Conservation (phyloP, 2,888 invertebrate species). For the Toxonevra muliebris region DNA sequence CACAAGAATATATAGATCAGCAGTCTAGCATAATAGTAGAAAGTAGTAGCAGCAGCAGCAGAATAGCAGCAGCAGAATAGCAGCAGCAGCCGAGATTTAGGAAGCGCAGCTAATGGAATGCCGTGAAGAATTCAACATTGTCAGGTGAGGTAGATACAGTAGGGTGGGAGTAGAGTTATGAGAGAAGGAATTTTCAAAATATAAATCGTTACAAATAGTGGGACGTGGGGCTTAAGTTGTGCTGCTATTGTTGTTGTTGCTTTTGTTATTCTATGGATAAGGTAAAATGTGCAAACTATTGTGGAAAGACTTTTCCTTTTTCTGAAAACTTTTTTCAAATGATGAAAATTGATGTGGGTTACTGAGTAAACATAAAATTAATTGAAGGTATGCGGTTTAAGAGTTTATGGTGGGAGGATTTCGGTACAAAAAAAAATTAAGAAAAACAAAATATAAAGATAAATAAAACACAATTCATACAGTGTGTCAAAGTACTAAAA, state of each 20-base stretch:
- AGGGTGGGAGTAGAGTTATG: background rate
- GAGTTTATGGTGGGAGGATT: background rate
- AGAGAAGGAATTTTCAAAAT: background rate
- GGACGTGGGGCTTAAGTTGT: no score
- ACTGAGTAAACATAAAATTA: constrained; percentile 20
- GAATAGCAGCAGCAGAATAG: background rate
- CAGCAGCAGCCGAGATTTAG: no score
- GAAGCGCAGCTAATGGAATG: no score
- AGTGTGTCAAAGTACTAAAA: no score
- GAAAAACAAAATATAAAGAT: no score
- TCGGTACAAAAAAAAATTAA: no score
- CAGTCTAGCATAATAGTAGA: no score
- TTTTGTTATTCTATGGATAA: constrained; percentile 5
- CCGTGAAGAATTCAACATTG: background rate
- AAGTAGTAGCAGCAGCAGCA: background rate
- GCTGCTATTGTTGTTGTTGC: no score
- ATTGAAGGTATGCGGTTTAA: constrained; percentile 13
- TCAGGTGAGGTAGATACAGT: background rate
- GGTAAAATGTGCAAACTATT: constrained; percentile 6
- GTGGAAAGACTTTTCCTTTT: background rate
- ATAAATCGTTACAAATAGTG: constrained; percentile 18
- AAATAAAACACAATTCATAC: no score
- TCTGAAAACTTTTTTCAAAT: background rate
- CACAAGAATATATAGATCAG: background rate
- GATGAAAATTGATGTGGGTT: constrained; percentile 20